phyloP scores from a whole-genome alignment of 2,113 vertebrate species.

The Megaptera novaeangliae region DNA sequence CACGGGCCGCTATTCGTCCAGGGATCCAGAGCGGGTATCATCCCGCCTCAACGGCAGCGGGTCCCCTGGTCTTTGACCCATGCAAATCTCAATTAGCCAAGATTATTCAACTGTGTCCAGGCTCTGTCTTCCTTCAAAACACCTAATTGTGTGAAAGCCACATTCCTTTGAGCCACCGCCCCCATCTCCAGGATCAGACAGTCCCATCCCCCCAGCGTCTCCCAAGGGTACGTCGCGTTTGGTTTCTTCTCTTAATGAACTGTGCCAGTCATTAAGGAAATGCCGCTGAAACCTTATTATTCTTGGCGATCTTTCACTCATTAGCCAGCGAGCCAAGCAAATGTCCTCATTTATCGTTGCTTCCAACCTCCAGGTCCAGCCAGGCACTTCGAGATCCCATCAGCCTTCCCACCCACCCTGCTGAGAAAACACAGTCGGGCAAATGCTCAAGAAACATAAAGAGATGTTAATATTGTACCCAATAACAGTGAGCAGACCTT shows the following conservation, averaged over 20 bases:
- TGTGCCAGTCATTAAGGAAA: constrained; percentile 78
- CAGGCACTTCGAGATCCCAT: constrained; percentile 37
- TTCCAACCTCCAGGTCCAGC: constrained; percentile 29
- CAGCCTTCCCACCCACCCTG: constrained; percentile 35
- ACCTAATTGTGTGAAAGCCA: constrained; percentile 78
- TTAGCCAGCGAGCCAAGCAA: constrained; percentile 76
- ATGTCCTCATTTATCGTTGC: not conserved
- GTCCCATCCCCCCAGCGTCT: not conserved
- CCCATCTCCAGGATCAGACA: constrained; percentile 53
- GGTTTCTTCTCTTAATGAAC: constrained; percentile 74
- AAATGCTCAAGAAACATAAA: constrained; percentile 54
- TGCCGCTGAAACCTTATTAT: constrained; percentile 65
- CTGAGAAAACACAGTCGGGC: constrained; percentile 65
- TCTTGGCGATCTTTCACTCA: constrained; percentile 76
- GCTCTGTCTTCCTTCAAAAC: constrained; percentile 76
- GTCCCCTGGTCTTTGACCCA: constrained; percentile 80
- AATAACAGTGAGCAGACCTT: not conserved
- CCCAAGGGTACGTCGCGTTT: constrained; percentile 39
- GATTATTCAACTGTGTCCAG: constrained; percentile 83
- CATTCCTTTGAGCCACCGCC: constrained; percentile 23
- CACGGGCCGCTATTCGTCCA: constrained; percentile 21
- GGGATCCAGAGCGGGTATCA: constrained; percentile 72
- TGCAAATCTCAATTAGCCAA: constrained; percentile 87
- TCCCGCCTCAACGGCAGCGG: constrained; percentile 65
- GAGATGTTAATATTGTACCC: constrained; percentile 74